Evolutionary conservation across 2,113 vertebrate species (phyloP).

Genomic region (Lophura nycthemera): DNA sequence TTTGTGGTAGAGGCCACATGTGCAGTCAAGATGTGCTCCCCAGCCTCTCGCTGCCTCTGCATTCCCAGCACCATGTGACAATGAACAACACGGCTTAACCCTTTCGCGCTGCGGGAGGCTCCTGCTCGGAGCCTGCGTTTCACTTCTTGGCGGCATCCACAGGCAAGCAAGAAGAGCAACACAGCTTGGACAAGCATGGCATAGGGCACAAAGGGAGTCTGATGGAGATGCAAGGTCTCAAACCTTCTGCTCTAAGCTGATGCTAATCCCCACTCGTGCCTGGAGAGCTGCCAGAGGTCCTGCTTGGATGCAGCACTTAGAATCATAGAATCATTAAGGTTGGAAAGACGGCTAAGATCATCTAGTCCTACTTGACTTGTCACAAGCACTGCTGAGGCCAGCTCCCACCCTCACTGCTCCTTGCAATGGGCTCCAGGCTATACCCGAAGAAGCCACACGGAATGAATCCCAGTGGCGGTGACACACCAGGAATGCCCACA

Average conservation of each 20-base stretch:
- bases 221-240: neutral
- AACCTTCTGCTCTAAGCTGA: neutral
- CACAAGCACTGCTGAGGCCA: rapidly evolving
- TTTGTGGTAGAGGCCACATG: conserved; percentile 94
- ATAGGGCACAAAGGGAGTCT: neutral
- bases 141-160: neutral
- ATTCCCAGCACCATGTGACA: conserved; percentile 94
- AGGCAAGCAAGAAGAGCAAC: neutral
- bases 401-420: neutral
- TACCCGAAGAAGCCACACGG: rapidly evolving
- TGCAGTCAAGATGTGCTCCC: conserved; percentile 95
- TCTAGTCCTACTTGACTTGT: neutral
- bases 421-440: neutral
- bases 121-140: neutral
- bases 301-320: neutral
- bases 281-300: neutral
- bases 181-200: rapidly evolving
- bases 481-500: neutral
- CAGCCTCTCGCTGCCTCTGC: conserved; percentile 74
- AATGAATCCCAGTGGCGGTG: neutral
- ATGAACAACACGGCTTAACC: conserved; percentile 89
- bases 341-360: too few relatives aligned
- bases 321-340: too few relatives aligned
- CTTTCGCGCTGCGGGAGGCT: conserved; percentile 58
- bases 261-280: neutral